phyloP scores from a whole-genome alignment of 2,797 vertebrate genomes.

The Mareca penelope region DNA sequence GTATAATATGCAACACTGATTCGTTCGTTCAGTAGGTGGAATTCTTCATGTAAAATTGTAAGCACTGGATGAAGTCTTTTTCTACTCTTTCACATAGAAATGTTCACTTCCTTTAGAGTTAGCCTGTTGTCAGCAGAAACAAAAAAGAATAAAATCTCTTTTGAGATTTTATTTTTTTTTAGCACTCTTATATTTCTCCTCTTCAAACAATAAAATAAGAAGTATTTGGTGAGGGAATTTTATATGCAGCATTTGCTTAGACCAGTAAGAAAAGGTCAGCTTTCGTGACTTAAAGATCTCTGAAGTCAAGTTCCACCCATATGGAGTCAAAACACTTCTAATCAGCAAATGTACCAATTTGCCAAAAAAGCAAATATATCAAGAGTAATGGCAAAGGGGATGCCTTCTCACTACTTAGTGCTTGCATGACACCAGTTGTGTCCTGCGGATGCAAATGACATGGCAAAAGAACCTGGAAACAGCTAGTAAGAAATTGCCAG shows the following conservation, averaged over 20 bases:
- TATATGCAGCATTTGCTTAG: not conserved
- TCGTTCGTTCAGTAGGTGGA: not conserved
- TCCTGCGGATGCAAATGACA: not conserved
- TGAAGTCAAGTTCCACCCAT: not conserved
- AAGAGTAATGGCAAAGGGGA: not conserved
- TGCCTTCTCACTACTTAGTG: not conserved
- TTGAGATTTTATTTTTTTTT: not conserved
- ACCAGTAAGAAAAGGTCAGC: not conserved
- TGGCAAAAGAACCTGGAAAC: not conserved
- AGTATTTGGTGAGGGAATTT: not conserved
- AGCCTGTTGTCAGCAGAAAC: slow-evolving; percentile 2
- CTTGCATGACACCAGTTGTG: not conserved
- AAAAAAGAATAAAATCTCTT: not conserved
- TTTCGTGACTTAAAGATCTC: not conserved
- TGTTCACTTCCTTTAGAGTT: not conserved
- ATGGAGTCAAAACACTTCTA: not conserved
- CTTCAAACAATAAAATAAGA: not conserved
- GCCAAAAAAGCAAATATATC: not conserved
- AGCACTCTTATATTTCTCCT: not conserved
- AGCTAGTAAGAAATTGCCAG: not conserved
- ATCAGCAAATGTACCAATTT: not conserved
- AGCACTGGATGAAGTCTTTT: not conserved
- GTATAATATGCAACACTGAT: not conserved
- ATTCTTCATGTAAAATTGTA: not conserved
- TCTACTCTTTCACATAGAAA: not conserved